Percentiles rank a stretch among this genome's conserved stretches.
phyloP scores from a whole-genome alignment of 2,888 invertebrate genomes.

The Himalopsyche kuldschensis region DNA sequence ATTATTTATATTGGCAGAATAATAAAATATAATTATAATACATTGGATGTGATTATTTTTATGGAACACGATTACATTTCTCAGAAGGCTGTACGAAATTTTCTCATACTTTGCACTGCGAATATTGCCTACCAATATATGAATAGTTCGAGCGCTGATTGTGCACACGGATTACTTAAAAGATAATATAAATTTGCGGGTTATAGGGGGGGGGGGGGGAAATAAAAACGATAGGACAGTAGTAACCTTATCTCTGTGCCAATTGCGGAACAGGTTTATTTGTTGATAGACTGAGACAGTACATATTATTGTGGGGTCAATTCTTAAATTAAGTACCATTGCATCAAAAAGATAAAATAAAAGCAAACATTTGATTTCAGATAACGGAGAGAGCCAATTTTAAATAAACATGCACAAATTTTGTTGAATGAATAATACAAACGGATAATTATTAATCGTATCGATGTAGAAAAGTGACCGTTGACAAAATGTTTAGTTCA shows the following conservation, averaged over 20 bases:
- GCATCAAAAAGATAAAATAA: constrained; percentile 2
- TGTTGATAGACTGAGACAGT: background rate
- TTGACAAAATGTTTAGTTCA: background rate
- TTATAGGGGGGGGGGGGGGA: background rate
- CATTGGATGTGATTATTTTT: too few relatives aligned
- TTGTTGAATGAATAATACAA: background rate
- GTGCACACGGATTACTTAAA: too few relatives aligned
- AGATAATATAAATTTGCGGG: background rate
- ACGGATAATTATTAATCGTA: background rate
- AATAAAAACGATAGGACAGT: background rate
- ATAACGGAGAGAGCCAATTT: background rate
- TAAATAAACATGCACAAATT: background rate
- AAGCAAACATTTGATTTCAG: constrained; percentile 14
- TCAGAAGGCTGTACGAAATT: too few relatives aligned
- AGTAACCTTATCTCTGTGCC: background rate
- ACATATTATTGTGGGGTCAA: constrained; percentile 2
- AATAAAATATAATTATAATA: too few relatives aligned
- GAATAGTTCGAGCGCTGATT: too few relatives aligned
- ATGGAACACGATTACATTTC: too few relatives aligned
- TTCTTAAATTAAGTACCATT: constrained; percentile 12
- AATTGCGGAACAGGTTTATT: background rate
- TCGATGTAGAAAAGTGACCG: background rate
- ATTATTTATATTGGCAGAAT: too few relatives aligned
- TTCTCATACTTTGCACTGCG: too few relatives aligned
- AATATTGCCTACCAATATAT: too few relatives aligned